Evolutionary conservation across 2,797 vertebrate species (phyloP).

Genomic region (Adrianichthys oophorus): DNA sequence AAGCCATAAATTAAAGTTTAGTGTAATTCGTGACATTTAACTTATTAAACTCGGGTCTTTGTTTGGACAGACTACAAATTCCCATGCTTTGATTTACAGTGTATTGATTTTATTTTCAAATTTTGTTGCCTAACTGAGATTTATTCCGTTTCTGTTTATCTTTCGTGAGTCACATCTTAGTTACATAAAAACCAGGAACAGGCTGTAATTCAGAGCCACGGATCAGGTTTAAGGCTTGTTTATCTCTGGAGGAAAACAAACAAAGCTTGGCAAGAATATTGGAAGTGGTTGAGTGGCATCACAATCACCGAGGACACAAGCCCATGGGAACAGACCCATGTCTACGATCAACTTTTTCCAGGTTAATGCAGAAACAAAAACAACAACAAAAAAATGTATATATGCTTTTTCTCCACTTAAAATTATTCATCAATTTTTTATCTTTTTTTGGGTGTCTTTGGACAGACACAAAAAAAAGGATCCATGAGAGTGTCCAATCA

Average conservation of each 20-base stretch:
- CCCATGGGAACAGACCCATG: conserved; percentile 36
- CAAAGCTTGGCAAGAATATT: conserved; percentile 58
- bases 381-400: conserved; percentile 1
- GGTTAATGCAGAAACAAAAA: conserved; percentile 47
- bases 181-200: conserved; percentile 50
- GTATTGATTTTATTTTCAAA: conserved; percentile 76
- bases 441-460: conserved; percentile 51
- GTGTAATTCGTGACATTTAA: too few species aligned
- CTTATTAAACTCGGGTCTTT: conserved; percentile 4
- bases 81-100: conserved; percentile 56
- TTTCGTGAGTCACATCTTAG: conserved; percentile 29
- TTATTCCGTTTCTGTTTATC: conserved; percentile 42
- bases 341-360: conserved; percentile 61
- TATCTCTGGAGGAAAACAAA: conserved; percentile 53
- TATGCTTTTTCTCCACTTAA: conserved; percentile 64
- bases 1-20: too few species aligned
- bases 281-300: conserved; percentile 47
- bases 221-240: conserved; percentile 58
- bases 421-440: conserved; percentile 69
- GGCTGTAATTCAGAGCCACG: conserved; percentile 56
- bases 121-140: conserved; percentile 44
- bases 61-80: conserved; percentile 21
- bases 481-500: too few species aligned
- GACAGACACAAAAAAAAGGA: too few species aligned
- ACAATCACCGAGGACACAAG: conserved; percentile 52